A percentile compares a stretch with the other conserved stretches of the same genome.
Conservation (phyloP, 2,797 vertebrate species). For the Sphenodon punctatus region DNA sequence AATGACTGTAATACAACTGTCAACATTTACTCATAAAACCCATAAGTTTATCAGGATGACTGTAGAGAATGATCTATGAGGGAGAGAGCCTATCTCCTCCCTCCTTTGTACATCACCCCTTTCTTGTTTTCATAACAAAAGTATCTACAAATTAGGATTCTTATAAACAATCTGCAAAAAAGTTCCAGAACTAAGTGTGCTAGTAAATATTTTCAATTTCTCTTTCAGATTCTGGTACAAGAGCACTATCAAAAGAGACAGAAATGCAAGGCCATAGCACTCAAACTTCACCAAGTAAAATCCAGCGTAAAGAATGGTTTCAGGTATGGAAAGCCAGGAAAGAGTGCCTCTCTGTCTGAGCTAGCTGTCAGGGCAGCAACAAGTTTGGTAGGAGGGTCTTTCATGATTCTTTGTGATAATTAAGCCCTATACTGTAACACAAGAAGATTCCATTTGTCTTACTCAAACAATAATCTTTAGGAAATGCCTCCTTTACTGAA, state of each 20-base stretch:
- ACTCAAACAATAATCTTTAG: neutral
- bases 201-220: constrained; percentile 39
- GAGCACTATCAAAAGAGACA: constrained; percentile 37
- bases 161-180: neutral
- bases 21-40: neutral
- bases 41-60: accelerated
- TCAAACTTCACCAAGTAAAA: constrained; percentile 84
- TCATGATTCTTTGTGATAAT: neutral
- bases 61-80: neutral
- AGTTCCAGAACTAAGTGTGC: neutral
- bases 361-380: neutral
- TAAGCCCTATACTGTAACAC: neutral
- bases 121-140: no score
- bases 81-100: no score
- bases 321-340: constrained; percentile 78
- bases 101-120: no score
- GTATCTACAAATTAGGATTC: no score
- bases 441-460: neutral
- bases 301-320: constrained; percentile 89
- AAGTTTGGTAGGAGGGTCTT: neutral
- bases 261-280: constrained; percentile 69
- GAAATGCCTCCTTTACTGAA: neutral
- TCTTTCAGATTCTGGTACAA: constrained; percentile 59
- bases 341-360: neutral
- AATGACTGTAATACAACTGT: neutral